Percentiles rank a stretch among this genome's conserved stretches.
Conservation (phyloP, 2,113 vertebrate species). For the Channa maculata region DNA sequence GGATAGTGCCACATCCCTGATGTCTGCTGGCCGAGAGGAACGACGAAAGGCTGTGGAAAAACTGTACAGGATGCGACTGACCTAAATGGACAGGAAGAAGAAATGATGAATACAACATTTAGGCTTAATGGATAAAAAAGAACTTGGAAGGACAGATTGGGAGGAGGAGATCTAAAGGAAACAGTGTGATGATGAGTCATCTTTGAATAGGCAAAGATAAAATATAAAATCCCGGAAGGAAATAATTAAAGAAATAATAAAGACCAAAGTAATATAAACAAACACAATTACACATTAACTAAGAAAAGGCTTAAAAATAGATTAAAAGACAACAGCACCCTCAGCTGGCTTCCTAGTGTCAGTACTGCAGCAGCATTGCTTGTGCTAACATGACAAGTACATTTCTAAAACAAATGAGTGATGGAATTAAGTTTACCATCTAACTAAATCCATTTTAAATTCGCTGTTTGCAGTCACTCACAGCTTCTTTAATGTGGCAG, state of each 20-base stretch:
- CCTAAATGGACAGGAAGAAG: conserved; percentile 78
- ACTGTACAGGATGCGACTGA: conserved; percentile 96
- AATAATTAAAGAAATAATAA: no score
- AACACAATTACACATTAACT: no score
- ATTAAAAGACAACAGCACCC: conserved; percentile 44
- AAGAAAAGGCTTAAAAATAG: not conserved
- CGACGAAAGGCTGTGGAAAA: conserved; percentile 96
- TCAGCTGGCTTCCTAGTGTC: conserved; percentile 30
- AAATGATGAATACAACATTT: not conserved
- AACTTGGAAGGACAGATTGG: no score
- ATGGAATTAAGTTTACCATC: no score
- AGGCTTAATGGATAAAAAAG: no score
- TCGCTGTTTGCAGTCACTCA: conserved; percentile 78
- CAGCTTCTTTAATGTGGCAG: conserved; percentile 98
- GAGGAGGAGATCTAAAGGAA: not conserved
- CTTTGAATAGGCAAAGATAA: not conserved
- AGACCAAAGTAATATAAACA: no score
- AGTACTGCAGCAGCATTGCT: not conserved
- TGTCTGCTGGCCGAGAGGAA: conserved; percentile 90
- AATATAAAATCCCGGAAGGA: not conserved
- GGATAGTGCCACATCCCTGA: conserved; percentile 84
- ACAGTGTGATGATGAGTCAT: no score
- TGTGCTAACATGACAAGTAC: no score
- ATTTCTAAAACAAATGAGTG: no score
- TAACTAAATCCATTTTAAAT: no score